Conservation (phyloP, 2,797 vertebrate genomes). For the Enteromius afrohamiltoni region DNA sequence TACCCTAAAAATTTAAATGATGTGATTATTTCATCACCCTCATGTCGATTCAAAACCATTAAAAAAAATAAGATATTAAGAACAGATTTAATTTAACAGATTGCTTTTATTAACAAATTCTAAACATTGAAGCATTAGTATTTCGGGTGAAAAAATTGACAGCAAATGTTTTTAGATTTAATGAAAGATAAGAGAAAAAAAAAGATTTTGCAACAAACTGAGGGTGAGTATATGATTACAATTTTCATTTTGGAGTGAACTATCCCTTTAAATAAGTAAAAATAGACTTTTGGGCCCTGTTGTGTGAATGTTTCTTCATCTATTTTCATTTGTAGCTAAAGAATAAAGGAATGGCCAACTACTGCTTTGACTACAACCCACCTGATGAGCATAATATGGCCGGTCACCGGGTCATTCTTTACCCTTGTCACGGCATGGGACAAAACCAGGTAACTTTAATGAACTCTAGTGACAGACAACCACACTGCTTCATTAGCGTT, state of each 20-base stretch:
- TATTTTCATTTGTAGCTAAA: slow-evolving; percentile 78
- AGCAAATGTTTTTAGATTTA: too few relatives aligned
- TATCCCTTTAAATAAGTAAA: background rate
- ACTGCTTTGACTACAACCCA: slow-evolving; percentile 97
- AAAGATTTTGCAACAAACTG: background rate
- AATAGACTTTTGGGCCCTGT: background rate
- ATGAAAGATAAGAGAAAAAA: background rate
- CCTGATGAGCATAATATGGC: slow-evolving; percentile 77
- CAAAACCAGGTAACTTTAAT: slow-evolving; percentile 89
- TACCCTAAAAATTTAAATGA: background rate
- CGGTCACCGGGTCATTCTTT: slow-evolving; percentile 86
- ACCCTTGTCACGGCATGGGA: slow-evolving; percentile 93
- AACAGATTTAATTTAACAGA: background rate
- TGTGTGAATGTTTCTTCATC: background rate
- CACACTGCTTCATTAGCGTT: background rate
- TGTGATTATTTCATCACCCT: background rate
- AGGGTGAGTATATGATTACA: background rate
- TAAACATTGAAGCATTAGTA: background rate
- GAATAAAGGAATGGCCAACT: slow-evolving; percentile 82
- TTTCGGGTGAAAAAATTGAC: too few relatives aligned
- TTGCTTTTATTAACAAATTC: background rate
- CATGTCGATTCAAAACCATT: background rate
- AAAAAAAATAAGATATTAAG: background rate
- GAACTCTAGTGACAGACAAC: background rate
- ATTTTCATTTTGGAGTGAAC: background rate